phyloP scores from a whole-genome alignment of 2,888 invertebrate species.

The Azorinus chamasolen region DNA sequence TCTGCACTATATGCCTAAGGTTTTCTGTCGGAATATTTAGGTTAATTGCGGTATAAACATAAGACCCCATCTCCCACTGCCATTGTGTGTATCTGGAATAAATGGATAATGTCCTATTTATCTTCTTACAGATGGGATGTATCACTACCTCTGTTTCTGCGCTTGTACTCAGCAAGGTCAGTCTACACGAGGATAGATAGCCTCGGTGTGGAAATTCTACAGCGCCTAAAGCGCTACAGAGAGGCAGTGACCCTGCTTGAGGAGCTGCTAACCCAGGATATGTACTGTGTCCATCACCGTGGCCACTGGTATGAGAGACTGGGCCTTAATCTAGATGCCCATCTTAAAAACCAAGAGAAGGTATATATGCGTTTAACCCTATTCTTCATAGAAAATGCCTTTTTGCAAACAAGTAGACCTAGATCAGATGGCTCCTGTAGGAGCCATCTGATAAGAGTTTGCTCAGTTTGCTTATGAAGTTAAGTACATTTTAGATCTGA shows the following conservation, averaged over 20 bases:
- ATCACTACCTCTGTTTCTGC: conserved; percentile 88
- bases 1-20: no score
- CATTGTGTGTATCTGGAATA: no score
- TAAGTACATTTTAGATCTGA: no score
- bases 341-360: conserved; percentile 86
- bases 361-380: no score
- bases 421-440: no score
- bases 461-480: no score
- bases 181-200: conserved; percentile 86
- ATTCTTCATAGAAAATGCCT: no score
- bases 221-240: conserved; percentile 86
- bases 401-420: no score
- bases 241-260: conserved; percentile 88
- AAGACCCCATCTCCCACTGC: no score
- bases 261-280: conserved; percentile 87
- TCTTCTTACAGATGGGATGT: conserved; percentile 72
- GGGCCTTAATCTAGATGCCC: conserved; percentile 89
- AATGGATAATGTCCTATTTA: not conserved
- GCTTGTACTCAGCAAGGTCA: conserved; percentile 89
- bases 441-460: no score
- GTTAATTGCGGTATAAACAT: no score
- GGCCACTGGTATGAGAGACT: conserved; percentile 89
- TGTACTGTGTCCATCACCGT: conserved; percentile 85
- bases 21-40: no score
- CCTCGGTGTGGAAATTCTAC: conserved; percentile 87